Base-by-base conservation (phyloP, 2,113 vertebrate species). In the Lepus americanus region DNA sequence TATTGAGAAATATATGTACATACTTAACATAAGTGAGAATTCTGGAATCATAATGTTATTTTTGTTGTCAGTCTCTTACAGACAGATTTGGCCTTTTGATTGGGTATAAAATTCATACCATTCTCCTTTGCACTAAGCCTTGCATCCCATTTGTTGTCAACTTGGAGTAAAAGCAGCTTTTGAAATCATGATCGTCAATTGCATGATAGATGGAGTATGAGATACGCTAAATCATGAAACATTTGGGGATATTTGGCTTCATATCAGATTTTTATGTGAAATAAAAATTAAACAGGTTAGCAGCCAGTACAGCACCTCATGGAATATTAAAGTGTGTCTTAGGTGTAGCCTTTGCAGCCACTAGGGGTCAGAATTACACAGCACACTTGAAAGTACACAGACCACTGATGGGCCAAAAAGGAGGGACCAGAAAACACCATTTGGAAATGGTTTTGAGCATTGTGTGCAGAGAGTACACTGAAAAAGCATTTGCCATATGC, bases 281-380 rank as follows among this genome's bases (percentile, higher is more conserved):
- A 29, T 73, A 27, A 78, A 64, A 36, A 77, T 19, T 33, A 23
- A 36, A 39, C 29, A 77, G 20, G 3, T 27, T 66, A n/a, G 16
- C 63, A 69, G 14, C 87, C 85, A 94, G 39, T 29, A 51, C 22
- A 77, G 11, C 29, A 74, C 5, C 17, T 87, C 82, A 69, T 27
- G 23, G 19, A 81, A 69, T 31, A 31, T 23, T 88, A 67, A 88
- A 86, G 19, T 66, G n/a, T 84, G 70, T 67, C 77, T 84, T 80
- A 36, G 53, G 88, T 59, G 74, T 94, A 79, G 80, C 39, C 13
- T 59, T 3, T 31, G 95, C 12, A 6, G n/a, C 97, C 97, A 97
- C 97, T 97, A 97, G 97, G 94, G 96, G 97, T 96, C 97, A 96
- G 89, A 95, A 97, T 97, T 93, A 92, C 72, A 97, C 89, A 96